Conservation (phyloP, 2,797 vertebrate species). For the Muscicapa comitata region DNA sequence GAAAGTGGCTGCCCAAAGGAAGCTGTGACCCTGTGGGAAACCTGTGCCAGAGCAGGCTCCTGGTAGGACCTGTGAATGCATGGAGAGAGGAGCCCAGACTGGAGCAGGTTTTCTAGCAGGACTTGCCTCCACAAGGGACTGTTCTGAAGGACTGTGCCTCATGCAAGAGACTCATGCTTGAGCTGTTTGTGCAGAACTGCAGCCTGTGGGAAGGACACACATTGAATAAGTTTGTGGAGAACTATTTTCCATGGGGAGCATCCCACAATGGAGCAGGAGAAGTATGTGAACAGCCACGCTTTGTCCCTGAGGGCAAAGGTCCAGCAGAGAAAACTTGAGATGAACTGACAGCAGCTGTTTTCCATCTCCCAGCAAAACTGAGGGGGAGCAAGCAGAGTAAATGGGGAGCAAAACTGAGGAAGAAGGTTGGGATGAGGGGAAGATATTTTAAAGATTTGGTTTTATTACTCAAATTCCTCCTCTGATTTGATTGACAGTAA, state of each 20-base stretch:
- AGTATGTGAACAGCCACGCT: background rate
- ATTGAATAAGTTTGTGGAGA: background rate
- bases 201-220: accelerated
- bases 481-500: background rate
- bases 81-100: background rate
- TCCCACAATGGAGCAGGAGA: background rate
- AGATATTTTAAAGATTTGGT: background rate
- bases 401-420: background rate
- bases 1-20: background rate
- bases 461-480: background rate
- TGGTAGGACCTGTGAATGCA: background rate
- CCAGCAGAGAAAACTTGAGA: background rate
- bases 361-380: background rate
- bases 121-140: too few species aligned
- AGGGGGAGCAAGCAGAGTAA: background rate
- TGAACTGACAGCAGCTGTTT: background rate
- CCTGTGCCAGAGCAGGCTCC: background rate
- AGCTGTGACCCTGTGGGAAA: background rate
- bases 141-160: background rate
- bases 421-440: background rate
- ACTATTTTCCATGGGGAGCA: background rate
- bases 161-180: too few species aligned
- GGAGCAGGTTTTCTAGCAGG: background rate
- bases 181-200: background rate
- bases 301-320: background rate